Evolutionary conservation across 2,113 vertebrate genomes (phyloP).

Genomic region (Connochaetes taurinus): DNA sequence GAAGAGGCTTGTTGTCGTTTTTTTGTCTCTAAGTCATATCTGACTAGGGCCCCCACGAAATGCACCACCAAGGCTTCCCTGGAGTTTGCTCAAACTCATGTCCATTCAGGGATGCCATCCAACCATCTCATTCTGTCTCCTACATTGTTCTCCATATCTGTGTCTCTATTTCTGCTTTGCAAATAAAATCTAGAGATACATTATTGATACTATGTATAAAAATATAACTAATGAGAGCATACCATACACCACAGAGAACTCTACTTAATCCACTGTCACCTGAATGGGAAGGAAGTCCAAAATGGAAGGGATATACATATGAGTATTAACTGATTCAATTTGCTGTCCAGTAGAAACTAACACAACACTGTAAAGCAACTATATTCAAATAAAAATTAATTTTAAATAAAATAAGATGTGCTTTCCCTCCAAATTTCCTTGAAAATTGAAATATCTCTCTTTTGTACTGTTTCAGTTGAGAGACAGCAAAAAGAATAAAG

Average conservation of each 20-base stretch:
- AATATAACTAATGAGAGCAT: neutral
- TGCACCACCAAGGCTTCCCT: neutral
- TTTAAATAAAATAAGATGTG: neutral
- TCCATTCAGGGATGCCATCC: neutral
- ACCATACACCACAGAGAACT: neutral
- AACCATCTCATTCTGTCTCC: neutral
- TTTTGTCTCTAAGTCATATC: neutral
- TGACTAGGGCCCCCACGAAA: fast-evolving
- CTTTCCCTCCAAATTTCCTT: neutral
- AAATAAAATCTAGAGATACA: neutral
- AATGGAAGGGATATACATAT: neutral
- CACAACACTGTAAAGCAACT: neutral
- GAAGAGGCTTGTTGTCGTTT: neutral
- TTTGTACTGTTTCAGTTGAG: neutral
- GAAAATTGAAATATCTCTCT: neutral
- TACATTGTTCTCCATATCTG: neutral
- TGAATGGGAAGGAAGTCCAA: neutral
- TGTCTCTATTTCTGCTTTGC: neutral
- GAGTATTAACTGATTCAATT: neutral
- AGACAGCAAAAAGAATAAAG: neutral
- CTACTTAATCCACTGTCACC: neutral
- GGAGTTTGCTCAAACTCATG: neutral
- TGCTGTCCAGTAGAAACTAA: neutral
- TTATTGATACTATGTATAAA: neutral
- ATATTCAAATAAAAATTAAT: neutral